These are phyloP conservation scores for Spongilla lacustris DNA, from an alignment of 37 sponge, comb jelly and placozoan genomes.

Conservation along the genomic window DNA sequence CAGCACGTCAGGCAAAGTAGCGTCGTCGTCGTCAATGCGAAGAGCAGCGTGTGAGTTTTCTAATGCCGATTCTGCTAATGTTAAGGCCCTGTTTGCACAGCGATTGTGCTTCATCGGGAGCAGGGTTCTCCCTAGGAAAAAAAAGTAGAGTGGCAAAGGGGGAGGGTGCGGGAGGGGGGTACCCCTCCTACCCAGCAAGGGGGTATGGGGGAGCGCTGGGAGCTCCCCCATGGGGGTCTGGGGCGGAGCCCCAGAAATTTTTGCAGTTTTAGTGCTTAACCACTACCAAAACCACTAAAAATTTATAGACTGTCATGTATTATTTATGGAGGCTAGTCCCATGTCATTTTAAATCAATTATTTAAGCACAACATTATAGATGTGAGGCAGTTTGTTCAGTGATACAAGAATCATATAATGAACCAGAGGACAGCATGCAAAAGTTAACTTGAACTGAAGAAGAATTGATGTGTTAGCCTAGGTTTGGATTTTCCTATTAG, in stretches of 20 bases:
- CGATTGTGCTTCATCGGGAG: too few species aligned
- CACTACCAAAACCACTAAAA: not conserved
- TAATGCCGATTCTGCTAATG: too few species aligned
- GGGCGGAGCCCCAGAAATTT: not conserved
- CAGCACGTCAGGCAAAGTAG: too few species aligned
- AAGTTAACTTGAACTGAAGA: constrained; percentile 1
- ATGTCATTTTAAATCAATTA: not conserved
- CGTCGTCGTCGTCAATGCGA: too few species aligned
- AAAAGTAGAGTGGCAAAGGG: not conserved
- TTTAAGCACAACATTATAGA: not conserved
- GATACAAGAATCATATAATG: constrained; percentile 1
- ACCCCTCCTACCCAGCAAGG: not conserved
- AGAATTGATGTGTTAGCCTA: not conserved
- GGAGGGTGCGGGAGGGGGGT: not conserved
- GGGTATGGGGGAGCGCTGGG: not conserved
- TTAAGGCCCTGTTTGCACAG: too few species aligned
- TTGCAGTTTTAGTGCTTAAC: not conserved
- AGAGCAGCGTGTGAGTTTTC: too few species aligned
- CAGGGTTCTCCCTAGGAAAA: not conserved
- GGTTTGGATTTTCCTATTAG: not conserved
- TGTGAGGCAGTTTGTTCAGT: not conserved
- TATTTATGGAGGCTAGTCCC: not conserved
- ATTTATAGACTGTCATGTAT: not conserved
- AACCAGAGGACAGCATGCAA: constrained; percentile 1
- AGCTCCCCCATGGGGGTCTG: not conserved